Base-by-base conservation (phyloP, 2,113 vertebrate species). In the Hylia prasina region DNA sequence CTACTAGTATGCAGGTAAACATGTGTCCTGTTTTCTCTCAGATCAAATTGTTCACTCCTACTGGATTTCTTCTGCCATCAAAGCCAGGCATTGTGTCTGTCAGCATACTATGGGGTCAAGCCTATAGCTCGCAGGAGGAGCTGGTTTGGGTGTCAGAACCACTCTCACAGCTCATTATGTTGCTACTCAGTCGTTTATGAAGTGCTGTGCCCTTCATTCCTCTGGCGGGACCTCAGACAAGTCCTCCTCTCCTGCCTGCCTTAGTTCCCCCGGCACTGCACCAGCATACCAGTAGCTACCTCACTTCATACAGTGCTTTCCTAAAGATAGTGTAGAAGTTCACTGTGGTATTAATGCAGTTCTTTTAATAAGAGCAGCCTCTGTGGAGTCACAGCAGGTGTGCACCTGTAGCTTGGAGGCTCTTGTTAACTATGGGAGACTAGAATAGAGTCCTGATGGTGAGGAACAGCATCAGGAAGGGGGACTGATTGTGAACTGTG, bases 51-150 rank as follows among this genome's bases (percentile, higher is more conserved):
- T 80, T 71, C 10, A 1, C 37, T 73, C 13, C n/a, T 88, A 10
- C 39, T 89, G 90, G 57, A 66, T 96, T 91, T 94, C 51, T 53
- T 95, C 75, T 71, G n/a, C 77, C 17, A 10, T 94, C 39, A 57
- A 3, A 60, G 57, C 39, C 56, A 81, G 35, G 13, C 7, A 0
- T 68, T 75, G 54, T 31, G 8, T 82, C 50, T 71, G 40, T 68
- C 33, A 42, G 20, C 25, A 33, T 77, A 42, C 35, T 54, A 7
- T 21, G 16, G 30, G 47, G 39, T 78, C 44, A 77, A 61, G 19
- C 19, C 53, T 83, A 1, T 28, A 31, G 27, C 15, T 13, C 1
- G 3, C 20, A 72, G 39, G 25, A 87, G 50, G 13, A 42, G 40
- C 45, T 40, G 31, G 6, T 56, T 68, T 72, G 82, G 19, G 4